A percentile compares a stretch with the other conserved stretches of the same genome.
phyloP scores from a whole-genome alignment of 2,113 vertebrate species.

The Notothenia coriiceps region DNA sequence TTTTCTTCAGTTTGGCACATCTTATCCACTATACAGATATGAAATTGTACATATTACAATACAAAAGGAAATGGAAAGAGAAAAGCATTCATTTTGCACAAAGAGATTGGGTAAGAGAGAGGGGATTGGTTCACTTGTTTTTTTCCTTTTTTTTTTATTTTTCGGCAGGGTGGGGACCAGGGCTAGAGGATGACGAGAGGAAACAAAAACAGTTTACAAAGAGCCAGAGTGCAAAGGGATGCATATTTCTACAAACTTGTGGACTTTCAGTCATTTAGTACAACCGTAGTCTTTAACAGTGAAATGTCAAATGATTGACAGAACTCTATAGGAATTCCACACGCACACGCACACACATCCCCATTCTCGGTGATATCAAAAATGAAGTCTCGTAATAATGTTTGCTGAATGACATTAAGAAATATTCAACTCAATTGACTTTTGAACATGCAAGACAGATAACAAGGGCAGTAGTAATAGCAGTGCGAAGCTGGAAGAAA shows the following conservation, averaged over 20 bases:
- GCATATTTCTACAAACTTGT: slow-evolving; percentile 82
- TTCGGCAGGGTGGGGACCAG: slow-evolving; percentile 71
- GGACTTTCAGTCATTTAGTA: slow-evolving; percentile 73
- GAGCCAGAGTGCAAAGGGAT: slow-evolving; percentile 84
- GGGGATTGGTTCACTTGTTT: slow-evolving; percentile 63
- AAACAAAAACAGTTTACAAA: slow-evolving; percentile 82
- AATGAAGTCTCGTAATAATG: slow-evolving; percentile 59
- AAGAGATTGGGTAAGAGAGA: slow-evolving; percentile 71
- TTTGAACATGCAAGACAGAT: slow-evolving; percentile 82
- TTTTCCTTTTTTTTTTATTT: slow-evolving; percentile 43
- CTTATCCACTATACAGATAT: slow-evolving; percentile 88
- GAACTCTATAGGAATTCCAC: slow-evolving; percentile 56
- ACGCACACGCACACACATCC: neutral
- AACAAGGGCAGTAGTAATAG: slow-evolving; percentile 67
- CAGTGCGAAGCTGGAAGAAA: slow-evolving; percentile 64
- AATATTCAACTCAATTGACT: slow-evolving; percentile 64
- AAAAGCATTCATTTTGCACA: slow-evolving; percentile 84
- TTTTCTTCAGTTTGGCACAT: slow-evolving; percentile 82
- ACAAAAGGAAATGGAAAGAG: slow-evolving; percentile 83
- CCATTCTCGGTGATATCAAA: slow-evolving; percentile 51
- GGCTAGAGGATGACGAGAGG: slow-evolving; percentile 74
- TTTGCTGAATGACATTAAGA: slow-evolving; percentile 65
- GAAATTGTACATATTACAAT: slow-evolving; percentile 88
- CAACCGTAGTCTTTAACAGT: slow-evolving; percentile 75
- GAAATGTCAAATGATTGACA: slow-evolving; percentile 75